Evolutionary conservation across 2,113 vertebrate genomes (phyloP), one percentile per base, ranked within the genome.

Genomic region (Cyrtonyx montezumae): DNA sequence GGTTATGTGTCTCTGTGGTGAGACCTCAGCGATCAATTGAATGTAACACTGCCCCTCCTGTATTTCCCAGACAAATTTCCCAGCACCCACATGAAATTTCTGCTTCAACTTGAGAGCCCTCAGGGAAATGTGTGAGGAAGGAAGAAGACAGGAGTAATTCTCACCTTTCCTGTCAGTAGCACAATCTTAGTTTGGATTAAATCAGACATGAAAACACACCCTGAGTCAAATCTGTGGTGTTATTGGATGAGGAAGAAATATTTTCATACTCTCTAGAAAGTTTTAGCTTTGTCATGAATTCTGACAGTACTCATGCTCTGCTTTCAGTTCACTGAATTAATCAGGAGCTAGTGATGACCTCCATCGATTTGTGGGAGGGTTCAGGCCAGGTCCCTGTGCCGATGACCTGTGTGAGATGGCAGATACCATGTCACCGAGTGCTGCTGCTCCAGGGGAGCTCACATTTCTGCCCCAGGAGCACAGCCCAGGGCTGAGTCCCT

Each of bases 241-340:
- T 77, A 65, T 30, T 37, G 19, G 25, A 46, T 66, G 4, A 7
- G 13, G 46, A 51, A 70, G 43, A 48, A 42, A 8, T 53, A 69
- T 65, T 63, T 46, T 59, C 32, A n/a, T 37, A 13, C 56, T 83
- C 11, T 51, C 36, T 48, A 51, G 65, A 28, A 76, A 34, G 8
- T 79, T 93, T 79, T 62, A 2, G 0, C 46, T 78, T 83, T 68
- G 25, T 40, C 61, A 56, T 61, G 34, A 48, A 40, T 71, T 74
- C 43, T 45, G 55, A 20, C 77, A 73, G 40, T 62, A 59, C 85
- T 63, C 59, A 34, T 86, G 68, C 28, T 59, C 1, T 1, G 21
- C 20, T 88, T 91, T 91, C 59, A 91, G 67, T 55, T 91, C 90
- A 74, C 79, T 93, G 87, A 89, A 94, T 96, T 91, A 95, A 82